A percentile compares a stretch with the other conserved stretches of the same genome.
phyloP scores from a whole-genome alignment of 2,113 vertebrate genomes.

The Regulus satrapa region DNA sequence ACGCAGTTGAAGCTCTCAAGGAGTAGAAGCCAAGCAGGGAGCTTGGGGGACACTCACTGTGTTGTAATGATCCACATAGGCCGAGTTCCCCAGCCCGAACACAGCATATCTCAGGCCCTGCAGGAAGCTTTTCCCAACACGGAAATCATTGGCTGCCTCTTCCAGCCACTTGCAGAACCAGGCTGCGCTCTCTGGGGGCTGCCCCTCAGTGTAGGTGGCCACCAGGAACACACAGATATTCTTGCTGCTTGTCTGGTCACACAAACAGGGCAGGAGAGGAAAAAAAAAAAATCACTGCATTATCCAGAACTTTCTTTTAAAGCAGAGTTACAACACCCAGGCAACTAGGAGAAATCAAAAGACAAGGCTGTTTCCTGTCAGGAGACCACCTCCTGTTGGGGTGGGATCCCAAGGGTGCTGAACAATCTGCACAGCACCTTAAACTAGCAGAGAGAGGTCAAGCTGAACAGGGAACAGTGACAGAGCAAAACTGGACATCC shows the following conservation, averaged over 20 bases:
- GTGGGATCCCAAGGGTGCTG: background rate
- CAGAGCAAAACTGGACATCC: background rate
- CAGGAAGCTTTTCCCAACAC: slow-evolving; percentile 84
- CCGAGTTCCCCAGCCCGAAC: slow-evolving; percentile 90
- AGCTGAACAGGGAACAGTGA: accelerated
- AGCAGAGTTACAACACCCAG: background rate
- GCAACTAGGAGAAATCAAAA: background rate
- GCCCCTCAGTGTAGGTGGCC: slow-evolving; percentile 87
- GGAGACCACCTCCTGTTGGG: background rate
- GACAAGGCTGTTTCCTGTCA: background rate
- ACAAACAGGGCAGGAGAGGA: background rate
- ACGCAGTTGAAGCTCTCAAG: background rate
- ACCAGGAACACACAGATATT: slow-evolving; percentile 86
- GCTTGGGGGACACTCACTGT: slow-evolving; percentile 69
- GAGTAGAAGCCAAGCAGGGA: background rate
- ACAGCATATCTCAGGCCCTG: slow-evolving; percentile 87
- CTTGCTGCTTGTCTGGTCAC: slow-evolving; percentile 73
- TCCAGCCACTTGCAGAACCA: slow-evolving; percentile 97
- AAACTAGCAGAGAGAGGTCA: background rate
- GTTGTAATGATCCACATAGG: slow-evolving; percentile 85
- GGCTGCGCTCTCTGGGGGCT: slow-evolving; percentile 78
- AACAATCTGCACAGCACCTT: background rate
- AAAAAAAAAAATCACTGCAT: background rate
- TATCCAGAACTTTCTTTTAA: background rate
- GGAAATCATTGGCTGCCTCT: slow-evolving; percentile 87